A percentile compares a stretch with the other conserved stretches of the same genome.
These are phyloP conservation scores for Chroicocephalus ridibundus DNA, from an alignment of 2,113 vertebrate genomes.

Conservation along the genomic window DNA sequence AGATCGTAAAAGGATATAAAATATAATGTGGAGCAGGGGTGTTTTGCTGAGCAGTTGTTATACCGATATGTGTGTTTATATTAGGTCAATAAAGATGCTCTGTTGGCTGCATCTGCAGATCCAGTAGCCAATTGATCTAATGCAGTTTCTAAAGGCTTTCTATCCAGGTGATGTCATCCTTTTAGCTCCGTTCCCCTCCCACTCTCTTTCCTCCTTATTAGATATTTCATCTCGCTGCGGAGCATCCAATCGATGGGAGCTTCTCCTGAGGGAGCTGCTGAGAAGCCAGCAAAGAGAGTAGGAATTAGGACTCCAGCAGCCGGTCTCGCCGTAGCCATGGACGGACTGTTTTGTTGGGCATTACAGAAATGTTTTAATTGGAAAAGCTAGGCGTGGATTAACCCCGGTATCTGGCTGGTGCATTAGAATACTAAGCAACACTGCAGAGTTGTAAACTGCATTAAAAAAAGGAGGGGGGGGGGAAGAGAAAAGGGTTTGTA, in stretches of 20 bases:
- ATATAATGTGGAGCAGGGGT: not conserved
- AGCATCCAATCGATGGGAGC: slow-evolving; percentile 88
- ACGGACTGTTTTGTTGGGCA: slow-evolving; percentile 51
- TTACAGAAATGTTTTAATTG: slow-evolving; percentile 68
- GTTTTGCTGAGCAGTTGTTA: slow-evolving; percentile 58
- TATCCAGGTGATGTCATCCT: slow-evolving; percentile 88
- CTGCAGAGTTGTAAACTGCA: slow-evolving; percentile 77
- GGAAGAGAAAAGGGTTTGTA: slow-evolving; percentile 43
- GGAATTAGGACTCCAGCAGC: slow-evolving; percentile 73
- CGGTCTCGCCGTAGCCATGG: slow-evolving; percentile 75
- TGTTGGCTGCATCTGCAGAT: slow-evolving; percentile 83
- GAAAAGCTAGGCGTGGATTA: slow-evolving; percentile 70
- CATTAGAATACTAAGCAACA: slow-evolving; percentile 71
- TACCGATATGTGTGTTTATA: slow-evolving; percentile 44
- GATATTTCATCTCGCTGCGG: slow-evolving; percentile 89
- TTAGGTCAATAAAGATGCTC: slow-evolving; percentile 86
- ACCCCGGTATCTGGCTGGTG: slow-evolving; percentile 57
- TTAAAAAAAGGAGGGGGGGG: not conserved
- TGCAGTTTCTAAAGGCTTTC: slow-evolving; percentile 88
- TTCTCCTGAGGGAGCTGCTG: slow-evolving; percentile 84
- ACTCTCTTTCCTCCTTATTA: slow-evolving; percentile 88
- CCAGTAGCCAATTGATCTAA: slow-evolving; percentile 92
- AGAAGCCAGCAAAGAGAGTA: slow-evolving; percentile 77
- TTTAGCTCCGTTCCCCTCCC: slow-evolving; percentile 90
- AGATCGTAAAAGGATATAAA: slow-evolving; percentile 28